A percentile compares a stretch with the other conserved stretches of the same genome.
Conservation (phyloP, 2,888 invertebrate genomes). For the Torymus auratus region DNA sequence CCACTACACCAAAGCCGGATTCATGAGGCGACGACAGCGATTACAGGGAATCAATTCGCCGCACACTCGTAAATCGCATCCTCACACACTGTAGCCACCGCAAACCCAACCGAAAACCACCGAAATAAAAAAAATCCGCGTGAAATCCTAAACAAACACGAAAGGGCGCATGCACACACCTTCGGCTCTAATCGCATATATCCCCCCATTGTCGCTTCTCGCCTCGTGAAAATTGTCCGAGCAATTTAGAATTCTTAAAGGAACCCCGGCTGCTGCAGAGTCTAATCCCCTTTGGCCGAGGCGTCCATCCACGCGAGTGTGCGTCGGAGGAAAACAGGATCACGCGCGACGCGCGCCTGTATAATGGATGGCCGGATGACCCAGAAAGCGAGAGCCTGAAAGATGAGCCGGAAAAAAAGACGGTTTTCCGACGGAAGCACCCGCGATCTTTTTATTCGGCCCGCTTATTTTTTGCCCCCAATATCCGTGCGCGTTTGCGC, state of each 20-base stretch:
- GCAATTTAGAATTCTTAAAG: conserved; percentile 73
- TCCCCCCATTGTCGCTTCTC: neutral
- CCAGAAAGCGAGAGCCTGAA: conserved; percentile 60
- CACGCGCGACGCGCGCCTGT: conserved; percentile 35
- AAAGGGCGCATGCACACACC: conserved; percentile 31
- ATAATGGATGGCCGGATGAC: conserved; percentile 63
- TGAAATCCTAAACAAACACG: conserved; percentile 53
- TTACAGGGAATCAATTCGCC: conserved; percentile 36
- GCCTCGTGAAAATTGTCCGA: conserved; percentile 68
- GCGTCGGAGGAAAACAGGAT: conserved; percentile 40
- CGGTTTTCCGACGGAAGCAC: conserved; percentile 30
- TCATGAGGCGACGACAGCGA: neutral
- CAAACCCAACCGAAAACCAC: neutral
- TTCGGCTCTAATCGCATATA: conserved; percentile 57
- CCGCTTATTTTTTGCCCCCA: conserved; percentile 36
- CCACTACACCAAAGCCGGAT: neutral
- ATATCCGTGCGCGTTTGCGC: conserved; percentile 54
- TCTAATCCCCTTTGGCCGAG: conserved; percentile 51
- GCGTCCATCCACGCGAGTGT: too few species aligned
- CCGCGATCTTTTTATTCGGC: conserved; percentile 43
- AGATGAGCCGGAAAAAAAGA: conserved; percentile 56
- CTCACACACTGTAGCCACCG: neutral
- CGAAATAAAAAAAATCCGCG: conserved; percentile 29
- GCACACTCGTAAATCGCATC: conserved; percentile 4
- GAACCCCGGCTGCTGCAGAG: conserved; percentile 64